These are phyloP conservation scores for Lithobius niger DNA, from an alignment of 1,140 invertebrate species.

Conservation along the genomic window DNA sequence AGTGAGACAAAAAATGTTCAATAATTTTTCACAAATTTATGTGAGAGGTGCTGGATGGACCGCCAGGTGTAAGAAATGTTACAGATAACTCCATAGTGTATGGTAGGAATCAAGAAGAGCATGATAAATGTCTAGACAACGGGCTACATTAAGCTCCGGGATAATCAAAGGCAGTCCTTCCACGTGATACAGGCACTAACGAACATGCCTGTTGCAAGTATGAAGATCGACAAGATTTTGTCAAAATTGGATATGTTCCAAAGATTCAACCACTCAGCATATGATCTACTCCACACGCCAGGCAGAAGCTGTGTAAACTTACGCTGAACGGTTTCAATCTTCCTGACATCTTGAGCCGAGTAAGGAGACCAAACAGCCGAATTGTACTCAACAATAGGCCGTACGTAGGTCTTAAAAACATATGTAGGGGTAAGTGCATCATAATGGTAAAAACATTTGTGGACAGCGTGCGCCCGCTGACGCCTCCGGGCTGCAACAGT, in stretches of 20 bases:
- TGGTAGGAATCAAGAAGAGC: background rate
- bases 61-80: background rate
- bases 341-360: no score
- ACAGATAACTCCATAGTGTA: background rate
- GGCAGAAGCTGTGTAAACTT: no score
- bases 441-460: background rate
- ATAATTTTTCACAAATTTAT: no score
- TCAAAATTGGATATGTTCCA: no score
- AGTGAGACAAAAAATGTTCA: no score
- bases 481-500: background rate
- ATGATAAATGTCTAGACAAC: background rate
- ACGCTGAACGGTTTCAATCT: no score
- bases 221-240: no score
- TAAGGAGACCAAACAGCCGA: no score
- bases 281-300: background rate
- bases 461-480: background rate
- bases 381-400: no score
- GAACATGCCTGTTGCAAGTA: background rate
- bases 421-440: background rate
- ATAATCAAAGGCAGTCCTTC: background rate
- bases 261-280: no score
- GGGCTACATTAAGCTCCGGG: background rate
- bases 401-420: no score
- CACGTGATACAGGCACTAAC: background rate
- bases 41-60: no score